A percentile compares a stretch with the other conserved stretches of the same genome.
These are phyloP conservation scores for Poeciliopsis infans DNA, from an alignment of 2,797 vertebrate genomes.

Conservation along the genomic window DNA sequence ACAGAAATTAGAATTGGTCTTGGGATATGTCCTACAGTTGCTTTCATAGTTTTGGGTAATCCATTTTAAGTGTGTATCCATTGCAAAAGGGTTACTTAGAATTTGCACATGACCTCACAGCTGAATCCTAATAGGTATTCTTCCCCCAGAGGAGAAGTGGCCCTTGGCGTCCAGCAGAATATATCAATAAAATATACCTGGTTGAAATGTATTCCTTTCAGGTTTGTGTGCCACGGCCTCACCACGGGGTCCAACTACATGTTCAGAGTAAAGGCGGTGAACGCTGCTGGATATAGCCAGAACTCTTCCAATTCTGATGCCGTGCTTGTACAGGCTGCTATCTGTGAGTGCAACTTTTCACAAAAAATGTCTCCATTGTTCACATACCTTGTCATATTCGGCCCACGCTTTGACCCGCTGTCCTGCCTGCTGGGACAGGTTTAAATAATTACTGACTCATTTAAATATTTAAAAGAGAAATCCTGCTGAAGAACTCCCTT, in stretches of 20 bases:
- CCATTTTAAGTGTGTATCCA: background rate
- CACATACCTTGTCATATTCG: constrained; percentile 3
- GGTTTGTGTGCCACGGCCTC: constrained; percentile 94
- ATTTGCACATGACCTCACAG: background rate
- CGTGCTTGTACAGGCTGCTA: constrained; percentile 88
- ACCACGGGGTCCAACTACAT: constrained; percentile 83
- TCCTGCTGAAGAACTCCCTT: background rate
- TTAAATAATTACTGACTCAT: constrained; percentile 19
- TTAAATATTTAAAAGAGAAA: constrained; percentile 13
- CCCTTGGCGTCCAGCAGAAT: background rate
- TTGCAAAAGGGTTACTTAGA: background rate
- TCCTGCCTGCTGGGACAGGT: constrained; percentile 19
- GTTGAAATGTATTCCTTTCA: constrained; percentile 49
- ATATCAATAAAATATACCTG: constrained; percentile 12
- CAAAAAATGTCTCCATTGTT: background rate
- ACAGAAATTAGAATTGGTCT: background rate
- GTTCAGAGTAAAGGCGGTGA: constrained; percentile 94
- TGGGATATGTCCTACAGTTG: background rate
- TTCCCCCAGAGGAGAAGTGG: constrained; percentile 2
- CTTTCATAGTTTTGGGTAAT: background rate
- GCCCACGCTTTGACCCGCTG: constrained; percentile 4
- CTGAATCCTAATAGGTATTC: background rate
- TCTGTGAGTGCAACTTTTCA: constrained; percentile 84
- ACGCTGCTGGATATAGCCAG: constrained; percentile 94
- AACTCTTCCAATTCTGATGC: constrained; percentile 88